Evolutionary conservation across 1,140 invertebrate genomes (phyloP), one percentile per base, ranked within the genome.

Genomic region (Drosophila pseudoananassae): DNA sequence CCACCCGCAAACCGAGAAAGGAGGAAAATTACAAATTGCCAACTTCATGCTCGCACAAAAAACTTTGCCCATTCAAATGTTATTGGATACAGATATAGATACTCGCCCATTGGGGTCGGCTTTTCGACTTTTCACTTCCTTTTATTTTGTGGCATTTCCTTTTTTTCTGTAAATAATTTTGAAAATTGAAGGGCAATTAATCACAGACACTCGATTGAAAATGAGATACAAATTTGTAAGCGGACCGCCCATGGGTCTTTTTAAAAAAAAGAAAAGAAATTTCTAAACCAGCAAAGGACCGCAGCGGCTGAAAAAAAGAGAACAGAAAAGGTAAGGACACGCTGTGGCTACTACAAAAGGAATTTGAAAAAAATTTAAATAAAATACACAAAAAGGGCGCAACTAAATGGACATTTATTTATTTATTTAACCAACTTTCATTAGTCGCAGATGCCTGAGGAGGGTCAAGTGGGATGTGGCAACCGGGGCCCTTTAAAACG

Each of bases 391-490:
- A 69, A 78, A 87, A 72, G 69, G 83, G 66, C 83, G 78, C 74
- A 73, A 56, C 79, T 76, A 88, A 87, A 89, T 79, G 84, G 76
- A 64, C 83, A 70, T 87, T 88, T 88, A 88, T 88, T 85, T 85
- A 83, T 83, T 85, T 85, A 83, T 88, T 88, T 76, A 73, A 83
- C 65, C 76, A 88, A 79, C 75, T 88, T 88, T 83, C 83, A 87
- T 88, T 88, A 79, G 78, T 56, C 75, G 47, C 52, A 74, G 43
- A 50, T 15, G 15, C 29, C 38, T 56, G 38, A 65, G 61, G 46
- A 56, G 69, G 69, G 55, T 63, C 55, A 43, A 59, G 36, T 51
- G 38, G 31, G 31, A 31, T 31, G 9, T 27, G 25, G 0, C 4
- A 23, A 27, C 25, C 10, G 25, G 33, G 12, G 25, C 14, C 8